phyloP scores from a whole-genome alignment of 2,797 vertebrate species.

The Parambassis ranga region DNA sequence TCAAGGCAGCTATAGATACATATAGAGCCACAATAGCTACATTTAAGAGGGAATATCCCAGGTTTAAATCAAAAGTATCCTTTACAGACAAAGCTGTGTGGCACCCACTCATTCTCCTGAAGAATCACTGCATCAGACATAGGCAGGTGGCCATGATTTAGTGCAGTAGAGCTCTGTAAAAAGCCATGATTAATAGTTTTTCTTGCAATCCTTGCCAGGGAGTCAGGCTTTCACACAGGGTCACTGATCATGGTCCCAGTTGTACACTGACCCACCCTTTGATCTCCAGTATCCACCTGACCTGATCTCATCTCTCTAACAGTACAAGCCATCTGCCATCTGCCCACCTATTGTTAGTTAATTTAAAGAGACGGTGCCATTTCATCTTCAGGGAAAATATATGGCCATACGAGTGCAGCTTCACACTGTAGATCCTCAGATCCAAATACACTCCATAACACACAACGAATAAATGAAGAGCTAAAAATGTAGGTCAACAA shows the following conservation, averaged over 20 bases:
- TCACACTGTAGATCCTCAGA: neutral
- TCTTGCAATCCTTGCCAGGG: neutral
- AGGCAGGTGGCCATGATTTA: neutral
- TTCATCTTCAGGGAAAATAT: neutral
- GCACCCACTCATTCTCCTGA: neutral
- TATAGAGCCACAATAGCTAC: too few species aligned
- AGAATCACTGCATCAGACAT: neutral
- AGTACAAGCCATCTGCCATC: slow-evolving; percentile 8
- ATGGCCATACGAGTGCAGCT: neutral
- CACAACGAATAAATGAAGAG: too few species aligned
- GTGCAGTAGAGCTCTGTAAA: slow-evolving; percentile 5
- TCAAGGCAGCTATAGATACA: too few species aligned
- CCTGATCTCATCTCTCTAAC: slow-evolving; percentile 9
- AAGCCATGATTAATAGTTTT: slow-evolving; percentile 9
- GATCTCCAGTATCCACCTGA: slow-evolving; percentile 23
- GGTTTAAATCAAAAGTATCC: too few species aligned
- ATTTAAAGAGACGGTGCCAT: neutral
- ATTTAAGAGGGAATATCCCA: too few species aligned
- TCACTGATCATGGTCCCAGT: slow-evolving; percentile 7
- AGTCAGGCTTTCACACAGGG: slow-evolving; percentile 2
- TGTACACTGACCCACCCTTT: slow-evolving; percentile 17
- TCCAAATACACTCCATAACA: too few species aligned
- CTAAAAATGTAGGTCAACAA: too few species aligned
- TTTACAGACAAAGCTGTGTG: neutral
- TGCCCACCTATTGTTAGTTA: neutral